Evolutionary conservation across 2,888 invertebrate species (phyloP).

Genomic region (Clepsis dumicolana): DNA sequence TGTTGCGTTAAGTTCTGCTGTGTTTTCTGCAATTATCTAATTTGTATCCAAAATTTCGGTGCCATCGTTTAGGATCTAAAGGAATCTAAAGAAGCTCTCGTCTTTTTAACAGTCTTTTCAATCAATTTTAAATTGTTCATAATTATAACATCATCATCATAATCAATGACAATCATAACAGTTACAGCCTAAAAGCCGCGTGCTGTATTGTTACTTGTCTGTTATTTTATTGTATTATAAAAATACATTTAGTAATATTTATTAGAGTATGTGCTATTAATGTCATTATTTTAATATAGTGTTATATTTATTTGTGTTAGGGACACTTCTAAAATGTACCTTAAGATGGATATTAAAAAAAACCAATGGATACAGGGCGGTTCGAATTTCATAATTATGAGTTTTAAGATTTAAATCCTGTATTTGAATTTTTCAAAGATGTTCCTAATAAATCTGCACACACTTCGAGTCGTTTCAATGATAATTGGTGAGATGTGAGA

Average conservation of each 20-base stretch:
- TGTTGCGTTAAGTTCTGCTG: no score
- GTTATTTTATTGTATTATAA: constrained; percentile 9
- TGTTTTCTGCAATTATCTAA: no score
- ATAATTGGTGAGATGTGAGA: no score
- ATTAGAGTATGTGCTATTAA: background rate
- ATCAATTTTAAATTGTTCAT: background rate
- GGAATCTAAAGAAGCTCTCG: background rate
- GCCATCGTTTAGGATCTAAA: constrained; percentile 31
- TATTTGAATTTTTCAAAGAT: no score
- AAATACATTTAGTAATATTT: background rate
- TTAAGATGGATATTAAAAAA: background rate
- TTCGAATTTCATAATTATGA: background rate
- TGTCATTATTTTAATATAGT: background rate
- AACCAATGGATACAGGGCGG: background rate
- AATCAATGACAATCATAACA: background rate
- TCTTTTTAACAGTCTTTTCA: background rate
- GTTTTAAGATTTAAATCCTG: no score
- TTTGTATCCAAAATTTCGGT: constrained; percentile 19
- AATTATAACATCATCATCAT: no score
- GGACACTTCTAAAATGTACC: background rate
- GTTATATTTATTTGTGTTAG: background rate
- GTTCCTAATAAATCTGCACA: no score
- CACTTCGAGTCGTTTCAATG: no score
- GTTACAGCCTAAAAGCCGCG: background rate
- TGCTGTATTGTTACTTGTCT: background rate